Evolutionary conservation across 2,113 vertebrate genomes (phyloP).

Genomic region (Protobothrops mucrosquamatus): DNA sequence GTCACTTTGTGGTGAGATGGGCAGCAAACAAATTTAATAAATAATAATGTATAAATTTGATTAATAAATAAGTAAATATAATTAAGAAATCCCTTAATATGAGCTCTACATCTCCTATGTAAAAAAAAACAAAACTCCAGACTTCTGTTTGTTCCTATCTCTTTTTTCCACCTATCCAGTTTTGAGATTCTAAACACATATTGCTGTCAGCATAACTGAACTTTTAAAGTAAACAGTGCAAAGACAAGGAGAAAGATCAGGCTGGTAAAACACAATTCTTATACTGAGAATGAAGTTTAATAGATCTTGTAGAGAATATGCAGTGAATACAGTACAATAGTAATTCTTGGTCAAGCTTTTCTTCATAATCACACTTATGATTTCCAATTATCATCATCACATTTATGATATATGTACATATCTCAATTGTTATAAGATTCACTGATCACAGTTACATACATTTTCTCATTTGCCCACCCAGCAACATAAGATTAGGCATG

Average conservation of each 20-base stretch:
- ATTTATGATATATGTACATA: no score
- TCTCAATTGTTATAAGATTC: not conserved
- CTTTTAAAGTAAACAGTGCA: not conserved
- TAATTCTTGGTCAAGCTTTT: not conserved
- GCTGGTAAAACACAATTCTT: accelerated
- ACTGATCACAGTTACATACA: not conserved
- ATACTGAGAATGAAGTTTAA: not conserved
- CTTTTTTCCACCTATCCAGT: not conserved
- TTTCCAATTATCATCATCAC: not conserved
- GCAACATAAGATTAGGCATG: not conserved
- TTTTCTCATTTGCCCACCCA: not conserved
- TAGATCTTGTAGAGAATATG: not conserved
- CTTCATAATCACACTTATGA: not conserved
- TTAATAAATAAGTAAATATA: not conserved
- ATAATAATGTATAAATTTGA: not conserved
- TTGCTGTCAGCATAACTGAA: not conserved
- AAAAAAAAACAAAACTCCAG: accelerated
- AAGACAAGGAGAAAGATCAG: not conserved
- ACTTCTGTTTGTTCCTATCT: not conserved
- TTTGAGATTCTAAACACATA: accelerated
- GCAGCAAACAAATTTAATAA: not conserved
- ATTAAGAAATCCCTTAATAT: not conserved
- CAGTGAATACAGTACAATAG: not conserved
- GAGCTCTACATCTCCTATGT: accelerated
- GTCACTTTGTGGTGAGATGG: not conserved